phyloP scores from a whole-genome alignment of 2,797 vertebrate species.

The Myiotriccus ornatus region DNA sequence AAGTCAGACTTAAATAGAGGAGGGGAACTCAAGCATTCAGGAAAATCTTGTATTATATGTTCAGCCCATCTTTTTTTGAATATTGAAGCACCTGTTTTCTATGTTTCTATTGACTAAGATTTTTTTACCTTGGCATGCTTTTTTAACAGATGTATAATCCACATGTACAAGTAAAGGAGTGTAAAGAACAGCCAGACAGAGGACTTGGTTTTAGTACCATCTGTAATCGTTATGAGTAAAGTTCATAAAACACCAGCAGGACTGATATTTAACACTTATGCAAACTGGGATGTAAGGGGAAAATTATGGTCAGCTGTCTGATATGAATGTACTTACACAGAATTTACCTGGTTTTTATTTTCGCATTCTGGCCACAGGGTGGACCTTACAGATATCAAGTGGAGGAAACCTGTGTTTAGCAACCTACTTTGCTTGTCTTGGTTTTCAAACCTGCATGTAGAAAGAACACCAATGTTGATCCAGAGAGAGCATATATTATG shows the following conservation, averaged over 20 bases:
- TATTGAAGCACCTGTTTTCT: neutral
- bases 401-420: neutral
- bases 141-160: neutral
- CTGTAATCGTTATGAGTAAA: neutral
- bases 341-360: conserved; percentile 26
- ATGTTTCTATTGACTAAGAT: neutral
- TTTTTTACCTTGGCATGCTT: neutral
- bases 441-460: neutral
- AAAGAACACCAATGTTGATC: neutral
- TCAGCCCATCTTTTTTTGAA: neutral
- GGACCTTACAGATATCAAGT: neutral
- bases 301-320: neutral
- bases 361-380: neutral
- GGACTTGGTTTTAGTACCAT: neutral
- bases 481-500: neutral
- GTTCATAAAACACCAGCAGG: neutral
- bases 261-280: neutral
- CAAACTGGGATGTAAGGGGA: neutral
- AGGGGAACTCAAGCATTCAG: neutral
- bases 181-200: neutral
- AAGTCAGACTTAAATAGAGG: neutral
- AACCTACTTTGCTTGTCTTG: neutral
- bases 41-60: neutral
- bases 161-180: neutral
- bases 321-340: neutral